Conservation (phyloP, 2,888 invertebrate species). For the Phortica magna region DNA sequence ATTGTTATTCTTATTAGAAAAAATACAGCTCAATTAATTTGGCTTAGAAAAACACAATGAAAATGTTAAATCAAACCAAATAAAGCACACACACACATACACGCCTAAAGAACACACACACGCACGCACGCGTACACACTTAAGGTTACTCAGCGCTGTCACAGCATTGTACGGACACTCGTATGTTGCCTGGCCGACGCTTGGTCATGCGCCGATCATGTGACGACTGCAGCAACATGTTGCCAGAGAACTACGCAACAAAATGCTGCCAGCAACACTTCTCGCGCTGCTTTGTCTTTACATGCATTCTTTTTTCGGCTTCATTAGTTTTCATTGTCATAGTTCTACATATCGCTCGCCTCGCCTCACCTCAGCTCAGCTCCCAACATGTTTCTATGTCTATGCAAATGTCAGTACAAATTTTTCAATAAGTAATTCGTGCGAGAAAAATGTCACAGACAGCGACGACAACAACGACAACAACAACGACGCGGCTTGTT, state of each 20-base stretch:
- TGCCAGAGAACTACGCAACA: no score
- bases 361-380: background rate
- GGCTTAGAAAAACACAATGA: background rate
- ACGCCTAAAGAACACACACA: background rate
- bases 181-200: no score
- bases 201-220: no score
- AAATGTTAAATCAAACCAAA: background rate
- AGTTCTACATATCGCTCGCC: background rate
- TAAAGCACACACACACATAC: background rate
- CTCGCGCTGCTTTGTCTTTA: no score
- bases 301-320: conserved; percentile 23
- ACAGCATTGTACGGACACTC: no score
- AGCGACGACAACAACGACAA: background rate
- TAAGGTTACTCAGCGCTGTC: no score
- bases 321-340: conserved; percentile 65
- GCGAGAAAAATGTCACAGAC: conserved; percentile 54
- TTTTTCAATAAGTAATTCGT: conserved; percentile 49
- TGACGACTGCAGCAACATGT: no score
- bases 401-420: conserved; percentile 61
- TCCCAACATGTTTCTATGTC: background rate
- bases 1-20: background rate
- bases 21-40: conserved; percentile 14
- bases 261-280: no score
- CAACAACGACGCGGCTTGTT: background rate
- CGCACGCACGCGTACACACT: no score